Conservation (phyloP, 2,888 invertebrate genomes). For the Gandaritis pyraliata region DNA sequence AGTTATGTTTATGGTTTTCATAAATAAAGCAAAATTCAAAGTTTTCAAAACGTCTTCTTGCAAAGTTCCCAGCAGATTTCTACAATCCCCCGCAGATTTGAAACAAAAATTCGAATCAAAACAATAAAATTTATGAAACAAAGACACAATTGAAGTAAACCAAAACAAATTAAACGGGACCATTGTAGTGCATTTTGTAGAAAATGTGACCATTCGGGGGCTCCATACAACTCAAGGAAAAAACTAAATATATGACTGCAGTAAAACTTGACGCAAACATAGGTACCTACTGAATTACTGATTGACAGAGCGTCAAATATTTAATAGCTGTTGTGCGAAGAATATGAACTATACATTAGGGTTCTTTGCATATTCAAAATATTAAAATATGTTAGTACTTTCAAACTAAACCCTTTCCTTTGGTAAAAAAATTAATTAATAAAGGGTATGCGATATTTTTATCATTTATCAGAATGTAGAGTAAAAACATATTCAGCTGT, state of each 20-base stretch:
- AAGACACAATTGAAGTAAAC: constrained; percentile 68
- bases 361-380: constrained; percentile 23
- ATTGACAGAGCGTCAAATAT: constrained; percentile 39
- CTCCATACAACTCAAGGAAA: constrained; percentile 59
- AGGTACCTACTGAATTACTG: no score
- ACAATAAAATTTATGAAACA: constrained; percentile 68
- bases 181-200: constrained; percentile 54
- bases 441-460: no score
- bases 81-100: constrained; percentile 40
- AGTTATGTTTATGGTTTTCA: no score
- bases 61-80: constrained; percentile 22
- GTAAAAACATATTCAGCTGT: no score
- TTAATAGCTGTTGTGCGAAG: constrained; percentile 41
- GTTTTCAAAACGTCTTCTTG: constrained; percentile 6
- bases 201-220: constrained; percentile 71
- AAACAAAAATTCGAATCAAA: constrained; percentile 56
- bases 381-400: neutral
- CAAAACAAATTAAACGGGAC: constrained; percentile 78
- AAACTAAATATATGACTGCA: constrained; percentile 63
- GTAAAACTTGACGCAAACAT: constrained; percentile 65
- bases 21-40: neutral
- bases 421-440: no score
- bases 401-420: no score
- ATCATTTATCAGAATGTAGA: no score
- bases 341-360: constrained; percentile 28